Evolutionary conservation across 92 coral and sea anemone species (phyloP).

Genomic region (Palythoa grandiflora): DNA sequence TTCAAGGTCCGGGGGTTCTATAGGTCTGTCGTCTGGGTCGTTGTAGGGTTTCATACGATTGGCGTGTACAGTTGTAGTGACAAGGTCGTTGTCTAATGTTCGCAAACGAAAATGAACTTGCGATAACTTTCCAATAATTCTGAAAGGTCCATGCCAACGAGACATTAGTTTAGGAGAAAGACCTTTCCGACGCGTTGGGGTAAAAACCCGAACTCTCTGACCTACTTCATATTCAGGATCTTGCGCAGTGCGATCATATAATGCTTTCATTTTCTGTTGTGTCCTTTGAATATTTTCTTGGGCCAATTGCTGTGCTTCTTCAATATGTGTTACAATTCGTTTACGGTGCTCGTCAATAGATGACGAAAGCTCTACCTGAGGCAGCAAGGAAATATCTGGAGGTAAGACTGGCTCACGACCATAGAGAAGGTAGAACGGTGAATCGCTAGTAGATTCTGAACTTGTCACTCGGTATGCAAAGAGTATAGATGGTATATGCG

Average conservation of each 20-base stretch:
- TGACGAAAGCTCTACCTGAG: constrained; percentile 13
- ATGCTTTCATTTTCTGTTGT: not conserved
- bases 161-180: not conserved
- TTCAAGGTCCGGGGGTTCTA: too few species aligned
- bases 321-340: not conserved
- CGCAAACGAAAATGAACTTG: not conserved
- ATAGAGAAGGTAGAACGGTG: constrained; percentile 44
- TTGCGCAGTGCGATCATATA: not conserved
- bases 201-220: not conserved
- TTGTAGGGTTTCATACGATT: constrained; percentile 45
- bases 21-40: too few species aligned
- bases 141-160: not conserved
- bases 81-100: too few species aligned
- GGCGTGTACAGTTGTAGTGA: constrained; percentile 43
- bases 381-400: constrained; percentile 32
- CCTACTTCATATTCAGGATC: not conserved
- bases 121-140: not conserved
- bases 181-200: not conserved
- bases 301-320: not conserved
- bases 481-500: constrained; percentile 24
- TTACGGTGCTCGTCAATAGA: constrained; percentile 50
- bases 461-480: constrained; percentile 48
- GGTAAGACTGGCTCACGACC: constrained; percentile 40
- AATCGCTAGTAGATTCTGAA: constrained; percentile 46
- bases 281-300: not conserved